A percentile compares a stretch with the other conserved stretches of the same genome.
phyloP scores from a whole-genome alignment of 2,888 invertebrate species.

The Caenorhabditis sp. region DNA sequence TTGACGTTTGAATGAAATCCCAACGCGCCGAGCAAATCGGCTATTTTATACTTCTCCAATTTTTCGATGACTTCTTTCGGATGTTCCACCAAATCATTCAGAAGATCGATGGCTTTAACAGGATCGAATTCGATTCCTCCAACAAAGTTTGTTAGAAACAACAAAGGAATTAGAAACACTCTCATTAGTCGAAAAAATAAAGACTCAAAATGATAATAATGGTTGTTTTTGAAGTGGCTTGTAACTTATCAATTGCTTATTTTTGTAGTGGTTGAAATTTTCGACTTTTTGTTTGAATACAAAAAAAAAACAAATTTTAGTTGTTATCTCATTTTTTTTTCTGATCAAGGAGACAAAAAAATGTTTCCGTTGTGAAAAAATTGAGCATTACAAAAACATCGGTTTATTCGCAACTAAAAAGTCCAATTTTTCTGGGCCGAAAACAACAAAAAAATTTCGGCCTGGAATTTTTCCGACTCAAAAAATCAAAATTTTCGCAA shows the following conservation, averaged over 20 bases:
- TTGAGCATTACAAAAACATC: background rate
- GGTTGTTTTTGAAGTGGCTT: background rate
- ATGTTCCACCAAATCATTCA: conserved; percentile 20
- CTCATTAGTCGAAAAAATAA: background rate
- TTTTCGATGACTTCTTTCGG: conserved; percentile 29
- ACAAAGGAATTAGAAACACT: background rate
- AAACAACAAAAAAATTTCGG: too few relatives aligned
- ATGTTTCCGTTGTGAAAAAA: background rate
- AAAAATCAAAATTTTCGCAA: too few relatives aligned
- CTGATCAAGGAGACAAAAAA: too few relatives aligned
- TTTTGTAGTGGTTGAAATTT: background rate
- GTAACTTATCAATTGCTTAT: background rate
- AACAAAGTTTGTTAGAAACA: background rate
- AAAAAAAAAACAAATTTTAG: background rate
- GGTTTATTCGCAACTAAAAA: too few relatives aligned
- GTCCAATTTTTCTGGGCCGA: too few relatives aligned
- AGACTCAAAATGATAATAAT: background rate
- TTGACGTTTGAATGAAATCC: conserved; percentile 19
- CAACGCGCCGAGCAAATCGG: conserved; percentile 22
- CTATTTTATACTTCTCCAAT: conserved; percentile 28
- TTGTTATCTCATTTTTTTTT: background rate
- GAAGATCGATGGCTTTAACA: conserved; percentile 16
- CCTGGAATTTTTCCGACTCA: too few relatives aligned
- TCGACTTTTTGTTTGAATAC: background rate
- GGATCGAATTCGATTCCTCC: conserved; percentile 16